Base-by-base conservation (phyloP, 2,888 invertebrate species). In the Pimpla rufipes region DNA sequence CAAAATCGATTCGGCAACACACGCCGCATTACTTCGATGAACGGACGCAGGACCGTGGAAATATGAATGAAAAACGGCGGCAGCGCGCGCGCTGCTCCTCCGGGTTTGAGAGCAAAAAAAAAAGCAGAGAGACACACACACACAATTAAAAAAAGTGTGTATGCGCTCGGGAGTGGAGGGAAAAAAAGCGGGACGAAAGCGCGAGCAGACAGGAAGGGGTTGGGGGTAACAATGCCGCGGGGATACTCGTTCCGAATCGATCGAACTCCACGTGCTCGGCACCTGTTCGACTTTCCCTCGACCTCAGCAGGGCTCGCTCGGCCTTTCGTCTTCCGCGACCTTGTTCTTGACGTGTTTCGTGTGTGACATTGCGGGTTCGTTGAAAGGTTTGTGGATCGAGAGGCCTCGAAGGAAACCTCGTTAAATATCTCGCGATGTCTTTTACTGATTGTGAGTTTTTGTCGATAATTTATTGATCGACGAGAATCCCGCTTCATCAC, bases 31-130 rank as follows among this genome's bases (percentile, higher is more conserved):
- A 79, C 89, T 90, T 91, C 90, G 91, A 90, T 89, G 90, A 90
- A 91, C 90, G 91, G 87, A 86, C 84, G 76, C 81, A 77, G 68
- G 70, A 85, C 74, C 86, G 87, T 89, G 88, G 86, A 91, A 90
- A 90, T 90, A 91, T 91, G 91, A 90, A 91, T 91, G 91, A 90
- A 93, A 92, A 92, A 92, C 90, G 90, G 90, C 89, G n/a, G 89
- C 85, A 84, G 89, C 89, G 89, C 84, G 89, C 88, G 89, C 88
- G 77, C 86, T 87, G 88, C 89, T 90, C 90, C 89, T 90, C 88
- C 88, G 89, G 21, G 64, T 67, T 45, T 35, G 57, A n/a, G n/a
- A n/a, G n/a, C n/a, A n/a, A 68, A 77, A 78, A 84, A 76, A 80
- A 76, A 80, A 29, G 3, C 29, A 29, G n/a, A n/a, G n/a, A n/a